Evolutionary conservation across 2,888 invertebrate species (phyloP), one percentile per base, ranked within the genome.

Genomic region (Rhaphigaster nebulosa): DNA sequence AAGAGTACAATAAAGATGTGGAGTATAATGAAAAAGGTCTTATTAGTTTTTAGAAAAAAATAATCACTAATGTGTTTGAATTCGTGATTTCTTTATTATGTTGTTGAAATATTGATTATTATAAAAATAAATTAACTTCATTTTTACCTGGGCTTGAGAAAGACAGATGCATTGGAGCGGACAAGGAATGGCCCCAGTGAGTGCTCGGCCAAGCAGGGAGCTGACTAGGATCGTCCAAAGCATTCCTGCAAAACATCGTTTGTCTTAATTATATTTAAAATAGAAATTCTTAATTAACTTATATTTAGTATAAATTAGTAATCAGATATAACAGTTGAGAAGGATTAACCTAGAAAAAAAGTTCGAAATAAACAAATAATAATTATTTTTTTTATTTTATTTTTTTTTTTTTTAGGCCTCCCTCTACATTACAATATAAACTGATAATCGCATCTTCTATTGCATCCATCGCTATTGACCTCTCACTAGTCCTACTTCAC

Each of bases 151-250:
- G 92, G 97, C 97, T 93, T 97, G 97, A 91, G 97, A 97, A 92
- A 97, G 95, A 94, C 97, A 97, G 94, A 97, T 97, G 95, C 97
- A 97, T 94, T 97, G 96, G 93, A 95, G 95, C 92, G 97, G 97
- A 94, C 97, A 97, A 93, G 95, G 95, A 92, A 96, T 96, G 93
- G 93, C 93, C 65, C 91, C 93, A 10, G 92, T 91, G 38, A 91
- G 87, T 23, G 91, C 91, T 29, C 90, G 65, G n/a, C 90, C 80
- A 20, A 90, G 87, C 26, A 90, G 41, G 4, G 93, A 93, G 93
- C 93, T 88, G 54, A 88, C 90, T 41, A 90, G 52, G 52, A 91
- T 50, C 65, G 90, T 80, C 91, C 90, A 91, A 87, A 91, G 90
- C 91, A 91, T 91, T 87, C 84, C 91, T 91, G 90, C 4, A 84